Base-by-base conservation (phyloP, 2,113 vertebrate species). In the Fregata magnificens region DNA sequence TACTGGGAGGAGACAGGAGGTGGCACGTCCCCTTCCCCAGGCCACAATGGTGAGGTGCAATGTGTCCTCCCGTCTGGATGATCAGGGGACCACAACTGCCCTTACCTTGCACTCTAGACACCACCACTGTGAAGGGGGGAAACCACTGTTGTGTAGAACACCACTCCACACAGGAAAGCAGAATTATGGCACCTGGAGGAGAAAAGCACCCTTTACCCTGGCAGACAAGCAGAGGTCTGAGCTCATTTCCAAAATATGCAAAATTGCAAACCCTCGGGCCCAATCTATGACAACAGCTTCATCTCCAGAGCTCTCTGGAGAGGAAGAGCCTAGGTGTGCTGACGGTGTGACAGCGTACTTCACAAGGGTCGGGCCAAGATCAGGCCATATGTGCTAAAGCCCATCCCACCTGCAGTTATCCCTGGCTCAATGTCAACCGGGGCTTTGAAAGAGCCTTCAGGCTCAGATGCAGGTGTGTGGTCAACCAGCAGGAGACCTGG, bases 31-130 rank as follows among this genome's bases (percentile, higher is more conserved):
- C 45, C 18, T 88, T 73, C 16, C 19, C 58, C 63, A 50, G 62
- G 16, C 24, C 70, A 22, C 34, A n/a, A 7, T 3, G 52, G 16
- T 69, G 79, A 83, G 44, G 5, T 69, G 44, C 18, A 67, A 52
- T 25, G 56, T 47, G 26, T 38, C 32, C 12, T 78, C 26, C 34
- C 0, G 0, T 34, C n/a, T 84, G 38, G 29, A 55, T 4, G 3
- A 71, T 18, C 44, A 58, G 38, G 10, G 24, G 6, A 80, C 9
- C 13, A 66, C 11, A 62, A 3, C 1, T 52, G 26, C 56, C 11
- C 49, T 82, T 52, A 56, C 6, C 13, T 20, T 81, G 25, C 20
- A 3, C 47, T 71, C 31, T 31, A 58, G 69, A 59, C 45, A 82
- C 18, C 42, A 74, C 17, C 9, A 16, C 32, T 26, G n/a, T 61